These are phyloP conservation scores for Antheraea pernyi DNA, from an alignment of 1,140 invertebrate species.

Conservation along the genomic window DNA sequence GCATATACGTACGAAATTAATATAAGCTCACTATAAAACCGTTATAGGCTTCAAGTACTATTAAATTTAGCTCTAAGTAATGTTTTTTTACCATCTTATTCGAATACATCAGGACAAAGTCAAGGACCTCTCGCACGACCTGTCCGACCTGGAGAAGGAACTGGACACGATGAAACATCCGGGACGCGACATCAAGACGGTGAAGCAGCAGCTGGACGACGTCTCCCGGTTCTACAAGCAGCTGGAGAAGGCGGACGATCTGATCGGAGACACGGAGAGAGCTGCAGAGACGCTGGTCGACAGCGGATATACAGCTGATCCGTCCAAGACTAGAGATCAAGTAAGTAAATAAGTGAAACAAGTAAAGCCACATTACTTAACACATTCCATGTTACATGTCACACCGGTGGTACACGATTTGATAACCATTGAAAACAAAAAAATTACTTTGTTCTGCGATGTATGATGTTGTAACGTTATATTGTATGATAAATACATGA, in stretches of 20 bases:
- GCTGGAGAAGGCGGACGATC: slow-evolving; percentile 83
- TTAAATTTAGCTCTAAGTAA: too few relatives aligned
- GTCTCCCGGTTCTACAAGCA: slow-evolving; percentile 84
- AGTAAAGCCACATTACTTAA: too few relatives aligned
- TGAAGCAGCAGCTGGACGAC: slow-evolving; percentile 92
- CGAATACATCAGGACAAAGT: slow-evolving; percentile 83
- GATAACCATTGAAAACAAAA: too few relatives aligned
- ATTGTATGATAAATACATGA: too few relatives aligned
- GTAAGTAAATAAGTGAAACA: slow-evolving; percentile 25
- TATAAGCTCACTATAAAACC: too few relatives aligned
- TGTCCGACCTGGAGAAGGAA: slow-evolving; percentile 90
- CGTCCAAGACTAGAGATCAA: slow-evolving; percentile 86
- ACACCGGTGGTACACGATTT: too few relatives aligned
- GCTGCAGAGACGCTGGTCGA: slow-evolving; percentile 89
- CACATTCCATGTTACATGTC: too few relatives aligned
- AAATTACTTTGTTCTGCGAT: too few relatives aligned
- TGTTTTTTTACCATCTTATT: background rate
- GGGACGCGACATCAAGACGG: slow-evolving; percentile 91
- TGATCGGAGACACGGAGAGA: slow-evolving; percentile 85
- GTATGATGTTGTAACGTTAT: too few relatives aligned
- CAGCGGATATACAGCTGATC: slow-evolving; percentile 90
- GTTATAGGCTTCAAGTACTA: too few relatives aligned
- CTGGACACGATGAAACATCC: slow-evolving; percentile 91
- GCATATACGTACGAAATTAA: too few relatives aligned
- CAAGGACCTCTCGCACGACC: slow-evolving; percentile 86